phyloP scores from a whole-genome alignment of 2,113 vertebrate genomes.

The Tonatia bakeri region DNA sequence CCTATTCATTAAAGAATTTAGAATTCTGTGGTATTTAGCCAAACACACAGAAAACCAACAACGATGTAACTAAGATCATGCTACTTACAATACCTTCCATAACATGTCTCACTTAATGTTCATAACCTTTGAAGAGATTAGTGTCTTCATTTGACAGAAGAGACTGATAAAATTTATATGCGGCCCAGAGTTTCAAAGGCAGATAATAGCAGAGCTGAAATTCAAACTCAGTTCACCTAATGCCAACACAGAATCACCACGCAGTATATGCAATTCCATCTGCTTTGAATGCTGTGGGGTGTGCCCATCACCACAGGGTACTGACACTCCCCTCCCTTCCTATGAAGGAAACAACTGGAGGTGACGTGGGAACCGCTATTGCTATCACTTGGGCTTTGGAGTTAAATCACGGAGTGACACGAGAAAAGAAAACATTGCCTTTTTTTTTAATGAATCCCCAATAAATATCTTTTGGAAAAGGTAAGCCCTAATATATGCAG shows the following conservation, averaged over 20 bases:
- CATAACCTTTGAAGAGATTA: background rate
- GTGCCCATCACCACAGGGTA: too few species aligned
- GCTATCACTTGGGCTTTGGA: background rate
- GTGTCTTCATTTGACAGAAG: background rate
- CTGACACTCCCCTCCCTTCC: too few species aligned
- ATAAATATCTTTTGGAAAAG: background rate
- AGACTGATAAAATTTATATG: background rate
- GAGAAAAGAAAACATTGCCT: background rate
- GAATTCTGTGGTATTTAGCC: background rate
- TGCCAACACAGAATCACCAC: background rate
- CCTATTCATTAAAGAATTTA: background rate
- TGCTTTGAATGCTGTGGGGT: background rate
- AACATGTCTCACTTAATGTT: background rate
- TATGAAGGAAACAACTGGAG: background rate
- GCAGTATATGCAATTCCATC: background rate
- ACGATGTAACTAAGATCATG: background rate
- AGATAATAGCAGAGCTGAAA: background rate
- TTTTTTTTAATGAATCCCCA: background rate
- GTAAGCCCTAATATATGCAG: background rate
- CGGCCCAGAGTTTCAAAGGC: background rate
- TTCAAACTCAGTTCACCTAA: background rate
- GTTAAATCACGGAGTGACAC: background rate
- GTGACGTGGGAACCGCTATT: fast-evolving
- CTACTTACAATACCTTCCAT: background rate
- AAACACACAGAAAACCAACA: background rate